phyloP scores from a whole-genome alignment of 2,797 vertebrate genomes.

The Gallinago solitaria region DNA sequence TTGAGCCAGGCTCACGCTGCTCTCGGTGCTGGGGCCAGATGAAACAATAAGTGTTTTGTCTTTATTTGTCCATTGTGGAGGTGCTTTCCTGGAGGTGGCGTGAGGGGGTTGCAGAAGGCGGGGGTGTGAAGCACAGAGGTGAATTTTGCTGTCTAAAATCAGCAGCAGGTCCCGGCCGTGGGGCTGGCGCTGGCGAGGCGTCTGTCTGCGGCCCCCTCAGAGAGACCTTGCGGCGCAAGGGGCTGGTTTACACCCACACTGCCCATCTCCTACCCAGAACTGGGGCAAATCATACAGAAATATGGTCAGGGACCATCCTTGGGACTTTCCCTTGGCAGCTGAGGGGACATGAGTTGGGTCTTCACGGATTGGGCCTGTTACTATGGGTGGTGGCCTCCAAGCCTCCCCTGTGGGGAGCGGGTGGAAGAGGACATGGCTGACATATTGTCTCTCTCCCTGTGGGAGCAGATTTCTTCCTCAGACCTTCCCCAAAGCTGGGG shows the following conservation, averaged over 20 bases:
- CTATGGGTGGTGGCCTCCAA: constrained; percentile 64
- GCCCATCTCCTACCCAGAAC: not conserved
- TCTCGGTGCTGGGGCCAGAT: not conserved
- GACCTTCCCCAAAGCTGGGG: not conserved
- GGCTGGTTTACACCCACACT: not conserved
- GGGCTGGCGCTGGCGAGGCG: not conserved
- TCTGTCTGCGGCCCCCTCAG: not conserved
- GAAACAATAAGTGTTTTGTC: not conserved
- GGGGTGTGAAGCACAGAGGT: not conserved
- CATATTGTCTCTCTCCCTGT: not conserved
- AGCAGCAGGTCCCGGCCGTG: not conserved
- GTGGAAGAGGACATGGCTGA: not conserved
- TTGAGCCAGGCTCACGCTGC: not conserved
- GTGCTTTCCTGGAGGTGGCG: not conserved
- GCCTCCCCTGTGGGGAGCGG: not conserved
- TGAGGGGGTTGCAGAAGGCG: not conserved
- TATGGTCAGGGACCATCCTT: not conserved
- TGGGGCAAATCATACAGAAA: not conserved
- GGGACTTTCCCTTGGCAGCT: not conserved
- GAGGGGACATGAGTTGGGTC: not conserved
- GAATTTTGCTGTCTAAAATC: not conserved
- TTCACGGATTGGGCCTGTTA: constrained; percentile 40
- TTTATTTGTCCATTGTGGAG: not conserved
- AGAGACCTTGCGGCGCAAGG: not conserved
- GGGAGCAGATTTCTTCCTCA: not conserved